Conservation (phyloP, 1,140 invertebrate genomes). For the Drosophila azteca region DNA sequence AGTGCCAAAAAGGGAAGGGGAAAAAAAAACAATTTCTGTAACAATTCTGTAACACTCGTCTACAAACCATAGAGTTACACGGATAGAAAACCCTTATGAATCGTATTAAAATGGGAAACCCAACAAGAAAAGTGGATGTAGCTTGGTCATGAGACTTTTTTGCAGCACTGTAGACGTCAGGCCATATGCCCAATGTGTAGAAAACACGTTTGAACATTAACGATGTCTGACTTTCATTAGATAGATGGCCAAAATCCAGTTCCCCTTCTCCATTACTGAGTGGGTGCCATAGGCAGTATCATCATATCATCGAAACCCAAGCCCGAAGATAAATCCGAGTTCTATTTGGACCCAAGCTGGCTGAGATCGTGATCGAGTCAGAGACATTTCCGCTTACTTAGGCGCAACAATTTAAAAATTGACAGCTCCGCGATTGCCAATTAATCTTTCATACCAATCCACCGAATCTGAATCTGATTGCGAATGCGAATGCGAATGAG, state of each 20-base stretch:
- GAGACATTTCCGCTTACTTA: constrained; percentile 74
- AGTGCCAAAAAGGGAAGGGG: no score
- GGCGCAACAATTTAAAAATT: constrained; percentile 71
- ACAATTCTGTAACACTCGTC: no score
- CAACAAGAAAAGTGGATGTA: no score
- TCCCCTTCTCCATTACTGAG: constrained; percentile 51
- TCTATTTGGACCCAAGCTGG: constrained; percentile 9
- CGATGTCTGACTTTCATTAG: constrained; percentile 40
- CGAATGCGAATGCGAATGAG: constrained; percentile 13
- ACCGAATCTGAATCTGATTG: constrained; percentile 18
- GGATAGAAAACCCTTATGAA: no score
- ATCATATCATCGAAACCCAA: constrained; percentile 3
- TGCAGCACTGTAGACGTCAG: constrained; percentile 39
- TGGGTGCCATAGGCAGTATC: constrained; percentile 39
- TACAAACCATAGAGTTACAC: no score
- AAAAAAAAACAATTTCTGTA: no score
- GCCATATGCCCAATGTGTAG: constrained; percentile 36
- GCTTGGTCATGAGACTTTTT: constrained; percentile 6
- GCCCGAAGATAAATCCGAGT: no score
- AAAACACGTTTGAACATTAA: constrained; percentile 70
- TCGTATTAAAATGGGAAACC: no score
- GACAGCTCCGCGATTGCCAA: constrained; percentile 66
- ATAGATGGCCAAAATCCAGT: constrained; percentile 57
- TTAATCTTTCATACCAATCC: constrained; percentile 53
- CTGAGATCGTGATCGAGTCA: constrained; percentile 25